Evolutionary conservation across 2,888 invertebrate genomes (phyloP), one percentile per base, ranked within the genome.

Genomic region (Hirtodrosophila trivittata): DNA sequence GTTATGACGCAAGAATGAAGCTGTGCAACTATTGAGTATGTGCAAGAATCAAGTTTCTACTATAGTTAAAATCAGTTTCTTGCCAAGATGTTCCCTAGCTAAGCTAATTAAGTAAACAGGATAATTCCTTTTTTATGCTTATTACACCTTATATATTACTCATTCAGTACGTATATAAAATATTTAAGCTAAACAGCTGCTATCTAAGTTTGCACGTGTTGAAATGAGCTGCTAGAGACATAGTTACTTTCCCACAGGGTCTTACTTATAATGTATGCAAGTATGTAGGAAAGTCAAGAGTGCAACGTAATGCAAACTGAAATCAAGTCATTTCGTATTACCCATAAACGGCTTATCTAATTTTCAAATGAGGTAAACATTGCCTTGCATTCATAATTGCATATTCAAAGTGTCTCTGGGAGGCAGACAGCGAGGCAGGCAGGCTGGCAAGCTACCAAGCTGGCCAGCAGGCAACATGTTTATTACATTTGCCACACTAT

Each of bases 401-500:
- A 85, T 85, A 82, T 75, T 77, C 82, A 78, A 68, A 82, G 55
- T 67, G 83, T 75, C 68, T 77, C 13, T 59, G 68, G 82, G 71
- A 75, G 78, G 74, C 85, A 35, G 68, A 43, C 32, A 51, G 52
- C 47, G 59, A 30, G 56, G 10, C 38, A 25, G 14, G n/a, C 13
- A 57, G 59, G 14, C 50, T 49, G 52, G 47, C 59, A 80, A 80
- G 7, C 13, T 10, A 14, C 28, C 9, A 13, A 14, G 10, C 25
- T 5, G 21, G 8, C 6, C 12, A 25, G 21, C 50, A 52, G 54
- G 47, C 60, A 80, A 80, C 78, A 75, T 77, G 80, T 82, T 85
- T 77, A 80, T 80, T 80, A 75, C 78, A 81, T 81, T 80, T 80
- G 66, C 78, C 85, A 75, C 71, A 82, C 85, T 59, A 55, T 65